Percentiles rank a stretch among this genome's conserved stretches.
phyloP scores from a whole-genome alignment of 2,888 invertebrate genomes.

The Parapristionchus giblindavisi region DNA sequence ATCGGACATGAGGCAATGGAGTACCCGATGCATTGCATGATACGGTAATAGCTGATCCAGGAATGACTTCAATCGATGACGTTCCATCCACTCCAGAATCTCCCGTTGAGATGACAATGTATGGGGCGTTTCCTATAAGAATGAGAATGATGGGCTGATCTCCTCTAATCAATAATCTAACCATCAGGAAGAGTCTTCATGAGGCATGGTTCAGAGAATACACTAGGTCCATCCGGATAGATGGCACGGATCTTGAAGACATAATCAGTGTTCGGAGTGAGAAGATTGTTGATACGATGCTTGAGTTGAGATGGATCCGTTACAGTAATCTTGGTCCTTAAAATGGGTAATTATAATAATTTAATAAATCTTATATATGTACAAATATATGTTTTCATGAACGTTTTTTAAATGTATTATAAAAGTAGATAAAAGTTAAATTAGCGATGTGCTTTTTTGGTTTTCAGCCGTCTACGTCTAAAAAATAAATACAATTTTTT shows the following conservation, averaged over 20 bases:
- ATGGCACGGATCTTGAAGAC: slow-evolving; percentile 69
- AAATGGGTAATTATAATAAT: slow-evolving; percentile 3
- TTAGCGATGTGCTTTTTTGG: too few species aligned
- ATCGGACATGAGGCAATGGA: slow-evolving; percentile 66
- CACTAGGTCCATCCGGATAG: slow-evolving; percentile 67
- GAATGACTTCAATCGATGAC: slow-evolving; percentile 62
- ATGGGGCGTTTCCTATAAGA: slow-evolving; percentile 62
- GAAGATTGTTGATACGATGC: slow-evolving; percentile 59
- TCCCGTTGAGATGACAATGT: slow-evolving; percentile 65
- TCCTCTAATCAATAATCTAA: slow-evolving; percentile 25
- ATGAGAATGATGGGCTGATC: too few species aligned
- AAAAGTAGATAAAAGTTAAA: too few species aligned
- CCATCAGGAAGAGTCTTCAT: slow-evolving; percentile 69
- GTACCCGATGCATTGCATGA: slow-evolving; percentile 67
- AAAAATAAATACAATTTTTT: too few species aligned
- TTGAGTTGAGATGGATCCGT: slow-evolving; percentile 56
- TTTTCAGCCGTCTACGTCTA: too few species aligned
- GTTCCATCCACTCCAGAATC: slow-evolving; percentile 64
- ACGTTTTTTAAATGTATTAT: too few species aligned
- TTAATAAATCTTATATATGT: not conserved
- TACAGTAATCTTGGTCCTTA: slow-evolving; percentile 57
- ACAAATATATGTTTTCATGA: not conserved
- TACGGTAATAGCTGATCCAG: slow-evolving; percentile 64
- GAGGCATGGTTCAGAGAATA: slow-evolving; percentile 69
- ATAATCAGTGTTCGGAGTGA: slow-evolving; percentile 67